Evolutionary conservation across 2,888 invertebrate genomes (phyloP), one percentile per base, ranked within the genome.

Genomic region (Ophion obscuratus): DNA sequence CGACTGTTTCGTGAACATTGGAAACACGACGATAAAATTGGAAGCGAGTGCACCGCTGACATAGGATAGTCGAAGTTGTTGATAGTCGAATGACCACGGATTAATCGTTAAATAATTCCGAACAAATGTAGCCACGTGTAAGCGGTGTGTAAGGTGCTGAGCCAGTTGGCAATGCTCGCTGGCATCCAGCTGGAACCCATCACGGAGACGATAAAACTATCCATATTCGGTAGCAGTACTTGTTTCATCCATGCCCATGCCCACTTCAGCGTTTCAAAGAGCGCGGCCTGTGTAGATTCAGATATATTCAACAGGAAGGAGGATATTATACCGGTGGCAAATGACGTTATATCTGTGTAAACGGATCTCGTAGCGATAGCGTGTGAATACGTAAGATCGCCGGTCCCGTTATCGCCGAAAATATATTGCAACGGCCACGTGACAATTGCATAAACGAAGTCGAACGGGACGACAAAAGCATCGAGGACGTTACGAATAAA

Each of bases 71-170:
- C 31, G 17, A 31, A n/a, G 47, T 14, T 47, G 47, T 47, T 47
- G 47, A 10, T 11, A 2, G 14, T 47, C 47, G 47, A 47, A 47
- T 47, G 14, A 14, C 2, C 9, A 73, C 57, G 31, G n/a, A 47
- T 44, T n/a, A 17, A 36, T 67, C 40, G 20, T 85, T 70, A 84
- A 57, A 89, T 6, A 20, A 71, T 11, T 73, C 87, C 84, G 5
- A 89, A 73, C 9, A 81, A 6, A 66, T 87, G 87, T n/a, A 87
- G 67, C 67, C 89, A 44, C 9, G 31, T 40, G 71, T 91, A 91
- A 3, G 67, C 9, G 4, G 79, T 47, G 76, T 90, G 91, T 2
- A 87, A 2, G 0, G 77, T 47, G 2, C 44, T 79, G 11, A 89
- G 20, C 61, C 71, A 64, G 0, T 0, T 31, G 31, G 68, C 79